phyloP scores from a whole-genome alignment of 2,797 vertebrate genomes.

The Chelmon rostratus region DNA sequence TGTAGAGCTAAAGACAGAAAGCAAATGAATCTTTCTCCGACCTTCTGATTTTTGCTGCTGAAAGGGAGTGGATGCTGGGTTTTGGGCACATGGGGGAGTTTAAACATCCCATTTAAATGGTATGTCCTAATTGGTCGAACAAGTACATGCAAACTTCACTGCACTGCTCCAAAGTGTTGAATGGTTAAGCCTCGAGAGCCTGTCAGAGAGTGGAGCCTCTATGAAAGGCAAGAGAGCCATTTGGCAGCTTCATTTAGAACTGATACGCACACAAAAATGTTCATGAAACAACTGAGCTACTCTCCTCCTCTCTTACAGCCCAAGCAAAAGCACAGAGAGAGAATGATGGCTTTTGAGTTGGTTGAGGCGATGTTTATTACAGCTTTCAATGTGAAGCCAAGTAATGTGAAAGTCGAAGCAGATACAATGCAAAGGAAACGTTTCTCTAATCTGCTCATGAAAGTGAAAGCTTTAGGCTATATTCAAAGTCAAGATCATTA shows the following conservation, averaged over 20 bases:
- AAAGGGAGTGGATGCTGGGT: conserved; percentile 14
- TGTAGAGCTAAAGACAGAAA: conserved; percentile 37
- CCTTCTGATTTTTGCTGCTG: conserved; percentile 32
- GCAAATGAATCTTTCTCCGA: conserved; percentile 32
- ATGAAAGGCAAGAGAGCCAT: conserved; percentile 28
- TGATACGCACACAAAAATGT: not conserved
- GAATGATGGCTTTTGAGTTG: conserved; percentile 5
- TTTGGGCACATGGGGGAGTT: not conserved
- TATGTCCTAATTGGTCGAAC: conserved; percentile 43
- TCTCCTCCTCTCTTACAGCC: conserved; percentile 6
- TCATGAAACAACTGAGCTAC: not conserved
- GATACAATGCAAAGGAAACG: not conserved
- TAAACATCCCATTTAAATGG: conserved; percentile 13
- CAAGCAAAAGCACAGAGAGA: not conserved
- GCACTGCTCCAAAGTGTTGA: not conserved
- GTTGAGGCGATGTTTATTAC: conserved; percentile 2
- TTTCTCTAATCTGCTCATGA: not conserved
- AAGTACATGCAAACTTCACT: conserved; percentile 28
- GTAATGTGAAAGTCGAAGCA: not conserved
- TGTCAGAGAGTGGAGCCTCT: conserved; percentile 9
- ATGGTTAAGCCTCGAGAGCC: conserved; percentile 18
- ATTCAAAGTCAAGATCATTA: not conserved
- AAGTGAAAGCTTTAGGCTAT: not conserved
- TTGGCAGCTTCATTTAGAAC: conserved; percentile 31
- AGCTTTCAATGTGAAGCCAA: conserved; percentile 12